Evolutionary conservation across 2,888 invertebrate genomes (phyloP).

Genomic region (Gandaritis pyraliata): DNA sequence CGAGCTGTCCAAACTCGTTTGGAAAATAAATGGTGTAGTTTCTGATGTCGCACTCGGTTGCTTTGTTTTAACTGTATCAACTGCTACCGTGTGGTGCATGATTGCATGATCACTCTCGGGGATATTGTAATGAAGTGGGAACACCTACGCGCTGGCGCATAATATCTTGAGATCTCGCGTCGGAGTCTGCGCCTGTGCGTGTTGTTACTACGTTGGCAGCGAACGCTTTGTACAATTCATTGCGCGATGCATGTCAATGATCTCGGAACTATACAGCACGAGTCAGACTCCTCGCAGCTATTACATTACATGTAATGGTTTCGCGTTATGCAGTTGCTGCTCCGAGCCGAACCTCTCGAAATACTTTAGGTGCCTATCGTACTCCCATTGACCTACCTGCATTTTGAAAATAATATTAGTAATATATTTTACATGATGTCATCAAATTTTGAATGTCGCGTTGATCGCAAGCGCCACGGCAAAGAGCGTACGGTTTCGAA

Average conservation of each 20-base stretch:
- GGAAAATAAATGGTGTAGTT: constrained; percentile 12
- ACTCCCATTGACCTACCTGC: too few species aligned
- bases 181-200: constrained; percentile 48
- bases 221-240: constrained; percentile 54
- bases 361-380: not conserved
- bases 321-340: constrained; percentile 33
- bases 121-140: constrained; percentile 32
- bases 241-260: constrained; percentile 58
- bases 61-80: constrained; percentile 6
- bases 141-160: constrained; percentile 34
- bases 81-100: constrained; percentile 6
- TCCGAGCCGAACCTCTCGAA: constrained; percentile 18
- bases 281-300: constrained; percentile 38
- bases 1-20: constrained; percentile 17
- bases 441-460: too few species aligned
- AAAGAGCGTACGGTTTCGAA: too few species aligned
- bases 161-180: constrained; percentile 30
- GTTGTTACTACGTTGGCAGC: constrained; percentile 51
- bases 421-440: too few species aligned
- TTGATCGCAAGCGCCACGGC: too few species aligned
- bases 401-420: too few species aligned
- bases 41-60: constrained; percentile 7
- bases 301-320: constrained; percentile 42
- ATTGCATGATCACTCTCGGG: constrained; percentile 21
- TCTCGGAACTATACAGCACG: constrained; percentile 48